Conservation (phyloP, 2,888 invertebrate species). For the Ophioninae sp. region DNA sequence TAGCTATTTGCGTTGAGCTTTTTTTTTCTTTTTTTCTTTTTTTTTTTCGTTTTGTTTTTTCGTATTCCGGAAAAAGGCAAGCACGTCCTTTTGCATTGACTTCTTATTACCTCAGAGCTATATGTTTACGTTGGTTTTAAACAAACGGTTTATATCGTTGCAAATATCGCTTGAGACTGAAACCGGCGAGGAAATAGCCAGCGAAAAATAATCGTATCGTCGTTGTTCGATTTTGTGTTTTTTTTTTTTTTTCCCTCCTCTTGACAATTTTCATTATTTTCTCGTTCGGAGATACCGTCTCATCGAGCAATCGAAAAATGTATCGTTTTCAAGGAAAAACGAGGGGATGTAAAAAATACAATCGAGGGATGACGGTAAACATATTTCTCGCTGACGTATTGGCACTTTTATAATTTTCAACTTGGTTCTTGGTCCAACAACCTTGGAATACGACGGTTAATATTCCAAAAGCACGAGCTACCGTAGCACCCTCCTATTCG, state of each 20-base stretch:
- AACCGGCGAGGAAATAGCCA: constrained; percentile 28
- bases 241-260: too few relatives aligned
- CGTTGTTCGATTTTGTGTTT: constrained; percentile 60
- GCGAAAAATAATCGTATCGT: constrained; percentile 21
- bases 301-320: neutral
- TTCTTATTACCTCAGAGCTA: constrained; percentile 23
- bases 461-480: constrained; percentile 74
- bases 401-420: constrained; percentile 47
- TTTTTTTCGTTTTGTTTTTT: constrained; percentile 5
- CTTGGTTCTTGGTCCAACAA: constrained; percentile 37
- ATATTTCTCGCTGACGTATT: constrained; percentile 11
- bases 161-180: constrained; percentile 44
- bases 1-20: constrained; percentile 38
- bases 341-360: neutral
- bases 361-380: constrained; percentile 30
- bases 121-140: constrained; percentile 8
- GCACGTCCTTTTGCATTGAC: neutral
- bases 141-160: constrained; percentile 46
- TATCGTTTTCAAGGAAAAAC: neutral
- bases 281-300: neutral
- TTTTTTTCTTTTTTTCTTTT: constrained; percentile 29
- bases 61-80: constrained; percentile 14
- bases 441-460: constrained; percentile 59
- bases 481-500: constrained; percentile 75
- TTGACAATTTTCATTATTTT: neutral